Percentiles rank a stretch among this genome's conserved stretches.
Evolutionary conservation across 2,888 invertebrate species (phyloP).

Genomic region (Ectropis crepuscularia): DNA sequence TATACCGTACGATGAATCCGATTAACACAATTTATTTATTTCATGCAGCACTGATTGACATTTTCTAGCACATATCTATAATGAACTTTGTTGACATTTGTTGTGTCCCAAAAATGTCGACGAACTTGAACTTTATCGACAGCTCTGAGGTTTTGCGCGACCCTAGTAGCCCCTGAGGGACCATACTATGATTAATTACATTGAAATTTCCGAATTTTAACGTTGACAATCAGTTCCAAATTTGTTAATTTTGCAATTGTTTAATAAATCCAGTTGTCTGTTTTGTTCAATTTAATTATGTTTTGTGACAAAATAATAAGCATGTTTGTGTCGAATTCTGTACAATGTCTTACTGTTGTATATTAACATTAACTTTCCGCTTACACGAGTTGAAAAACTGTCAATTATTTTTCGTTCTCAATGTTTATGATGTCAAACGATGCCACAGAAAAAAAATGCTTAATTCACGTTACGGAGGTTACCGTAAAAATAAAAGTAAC

Average conservation of each 20-base stretch:
- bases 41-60: background rate
- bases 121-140: constrained; percentile 32
- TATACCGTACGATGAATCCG: too few relatives aligned
- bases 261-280: constrained; percentile 43
- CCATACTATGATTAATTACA: constrained; percentile 60
- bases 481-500: too few relatives aligned
- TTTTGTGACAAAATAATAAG: constrained; percentile 1
- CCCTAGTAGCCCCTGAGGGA: constrained; percentile 42
- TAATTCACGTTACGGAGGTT: too few relatives aligned
- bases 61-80: background rate
- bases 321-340: too few relatives aligned
- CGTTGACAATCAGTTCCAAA: constrained; percentile 52
- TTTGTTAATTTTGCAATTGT: constrained; percentile 51
- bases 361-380: too few relatives aligned
- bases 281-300: constrained; percentile 39
- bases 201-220: constrained; percentile 54
- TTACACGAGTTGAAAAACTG: too few relatives aligned
- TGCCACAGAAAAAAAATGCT: too few relatives aligned
- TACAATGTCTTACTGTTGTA: too few relatives aligned
- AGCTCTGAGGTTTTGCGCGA: constrained; percentile 24
- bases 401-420: too few relatives aligned
- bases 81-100: constrained; percentile 21
- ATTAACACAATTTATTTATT: too few relatives aligned
- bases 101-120: constrained; percentile 14
- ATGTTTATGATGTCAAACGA: too few relatives aligned